These are phyloP conservation scores for Drosophila biarmipes DNA, from an alignment of 1,140 invertebrate genomes.

Conservation along the genomic window DNA sequence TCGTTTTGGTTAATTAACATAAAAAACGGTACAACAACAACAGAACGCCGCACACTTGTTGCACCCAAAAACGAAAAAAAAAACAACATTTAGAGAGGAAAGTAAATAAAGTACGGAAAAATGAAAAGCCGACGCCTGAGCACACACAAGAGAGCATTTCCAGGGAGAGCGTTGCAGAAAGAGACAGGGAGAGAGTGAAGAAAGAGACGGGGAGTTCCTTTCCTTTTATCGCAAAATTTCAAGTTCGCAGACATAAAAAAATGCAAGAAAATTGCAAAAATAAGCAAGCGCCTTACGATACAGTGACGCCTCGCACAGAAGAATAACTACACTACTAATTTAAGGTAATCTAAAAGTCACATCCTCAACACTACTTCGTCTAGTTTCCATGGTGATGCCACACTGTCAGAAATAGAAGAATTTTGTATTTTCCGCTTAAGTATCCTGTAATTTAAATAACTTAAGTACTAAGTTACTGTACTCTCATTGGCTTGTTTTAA, in stretches of 20 bases:
- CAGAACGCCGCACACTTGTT: conserved; percentile 64
- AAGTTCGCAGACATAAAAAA: conserved; percentile 11
- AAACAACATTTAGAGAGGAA: conserved; percentile 13
- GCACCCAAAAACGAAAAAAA: conserved; percentile 41
- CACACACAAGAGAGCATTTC: conserved; percentile 53
- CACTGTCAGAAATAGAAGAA: too few species aligned
- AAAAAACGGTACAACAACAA: conserved; percentile 63
- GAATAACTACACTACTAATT: too few species aligned
- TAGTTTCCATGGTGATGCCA: too few species aligned
- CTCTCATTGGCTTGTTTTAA: too few species aligned
- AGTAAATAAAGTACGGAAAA: conserved; percentile 41
- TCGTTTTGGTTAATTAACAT: conserved; percentile 76
- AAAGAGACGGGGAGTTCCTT: conserved; percentile 24
- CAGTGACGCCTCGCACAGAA: neutral
- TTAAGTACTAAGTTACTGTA: too few species aligned
- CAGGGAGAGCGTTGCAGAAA: conserved; percentile 8
- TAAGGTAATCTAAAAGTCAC: too few species aligned
- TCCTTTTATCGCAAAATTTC: conserved; percentile 19
- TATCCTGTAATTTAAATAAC: too few species aligned
- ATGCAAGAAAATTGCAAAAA: conserved; percentile 10
- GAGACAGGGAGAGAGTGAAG: neutral
- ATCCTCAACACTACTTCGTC: too few species aligned
- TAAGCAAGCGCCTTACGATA: conserved; percentile 1
- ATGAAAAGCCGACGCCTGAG: conserved; percentile 44
- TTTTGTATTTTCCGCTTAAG: too few species aligned